Conservation (phyloP, 2,888 invertebrate species). For the Galeopsomyia nigrocyanea region DNA sequence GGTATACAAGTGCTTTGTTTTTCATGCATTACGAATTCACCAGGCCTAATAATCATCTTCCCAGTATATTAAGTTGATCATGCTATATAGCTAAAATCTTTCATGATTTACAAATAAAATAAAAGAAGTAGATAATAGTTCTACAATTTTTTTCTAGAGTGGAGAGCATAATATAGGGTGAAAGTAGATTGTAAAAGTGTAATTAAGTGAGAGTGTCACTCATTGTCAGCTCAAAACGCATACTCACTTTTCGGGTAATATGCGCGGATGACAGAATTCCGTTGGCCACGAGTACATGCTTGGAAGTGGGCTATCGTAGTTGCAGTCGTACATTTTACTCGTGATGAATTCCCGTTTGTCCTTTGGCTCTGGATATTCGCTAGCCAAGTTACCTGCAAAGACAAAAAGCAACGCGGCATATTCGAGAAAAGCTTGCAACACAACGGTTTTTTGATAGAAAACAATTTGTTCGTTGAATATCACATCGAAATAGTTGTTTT, state of each 20-base stretch:
- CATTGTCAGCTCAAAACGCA: neutral
- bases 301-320: constrained; percentile 85
- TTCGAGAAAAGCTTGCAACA: constrained; percentile 10
- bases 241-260: constrained; percentile 66
- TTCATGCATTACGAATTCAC: constrained; percentile 28
- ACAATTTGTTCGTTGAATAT: too few species aligned
- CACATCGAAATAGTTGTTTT: neutral
- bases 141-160: constrained; percentile 24
- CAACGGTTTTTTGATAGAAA: neutral
- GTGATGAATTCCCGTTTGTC: constrained; percentile 80
- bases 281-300: constrained; percentile 70
- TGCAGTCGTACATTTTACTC: constrained; percentile 82
- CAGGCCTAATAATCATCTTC: neutral
- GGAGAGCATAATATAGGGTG: constrained; percentile 4
- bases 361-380: constrained; percentile 87
- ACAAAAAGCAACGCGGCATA: neutral
- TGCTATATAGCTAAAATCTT: constrained; percentile 4
- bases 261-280: constrained; percentile 64
- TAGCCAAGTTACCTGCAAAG: constrained; percentile 79
- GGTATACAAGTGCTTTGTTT: too few species aligned
- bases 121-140: neutral
- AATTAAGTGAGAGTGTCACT: too few species aligned
- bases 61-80: neutral
- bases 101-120: constrained; percentile 9
- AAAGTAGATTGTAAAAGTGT: neutral